Evolutionary conservation across 2,797 vertebrate genomes (phyloP).

Genomic region (Apogon talboti): DNA sequence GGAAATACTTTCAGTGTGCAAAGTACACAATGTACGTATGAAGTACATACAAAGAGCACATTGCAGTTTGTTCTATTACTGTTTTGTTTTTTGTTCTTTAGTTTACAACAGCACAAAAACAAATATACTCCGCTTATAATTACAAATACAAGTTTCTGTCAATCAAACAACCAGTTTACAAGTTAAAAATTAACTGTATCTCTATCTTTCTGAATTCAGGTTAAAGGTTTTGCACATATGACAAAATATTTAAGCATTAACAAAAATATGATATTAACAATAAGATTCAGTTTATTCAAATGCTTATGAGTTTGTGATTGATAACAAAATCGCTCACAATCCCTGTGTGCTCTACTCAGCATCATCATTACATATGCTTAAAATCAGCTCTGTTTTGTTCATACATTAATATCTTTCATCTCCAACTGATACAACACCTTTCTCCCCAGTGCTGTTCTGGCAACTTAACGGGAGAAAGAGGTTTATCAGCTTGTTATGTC

Average conservation of each 20-base stretch:
- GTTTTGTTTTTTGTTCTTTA: not conserved
- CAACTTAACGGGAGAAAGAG: constrained; percentile 64
- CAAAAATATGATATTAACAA: constrained; percentile 4
- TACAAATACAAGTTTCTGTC: too few relatives aligned
- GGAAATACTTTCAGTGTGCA: not conserved
- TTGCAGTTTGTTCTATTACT: too few relatives aligned
- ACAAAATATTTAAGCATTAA: constrained; percentile 4
- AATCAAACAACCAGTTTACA: not conserved
- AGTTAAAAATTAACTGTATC: not conserved
- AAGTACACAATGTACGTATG: not conserved
- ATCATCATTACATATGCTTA: constrained; percentile 61
- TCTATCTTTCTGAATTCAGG: not conserved
- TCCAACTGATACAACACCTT: constrained; percentile 67
- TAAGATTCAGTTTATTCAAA: constrained; percentile 14
- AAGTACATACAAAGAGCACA: not conserved
- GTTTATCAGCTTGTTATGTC: constrained; percentile 76
- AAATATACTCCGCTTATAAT: not conserved
- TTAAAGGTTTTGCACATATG: not conserved
- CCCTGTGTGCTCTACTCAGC: constrained; percentile 57
- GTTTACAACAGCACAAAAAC: not conserved
- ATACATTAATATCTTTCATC: constrained; percentile 71
- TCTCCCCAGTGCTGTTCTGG: constrained; percentile 73
- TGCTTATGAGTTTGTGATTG: constrained; percentile 51
- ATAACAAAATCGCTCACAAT: constrained; percentile 52
- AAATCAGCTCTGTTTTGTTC: constrained; percentile 67